Conservation (phyloP, 2,113 vertebrate species). For the Elephas maximus region DNA sequence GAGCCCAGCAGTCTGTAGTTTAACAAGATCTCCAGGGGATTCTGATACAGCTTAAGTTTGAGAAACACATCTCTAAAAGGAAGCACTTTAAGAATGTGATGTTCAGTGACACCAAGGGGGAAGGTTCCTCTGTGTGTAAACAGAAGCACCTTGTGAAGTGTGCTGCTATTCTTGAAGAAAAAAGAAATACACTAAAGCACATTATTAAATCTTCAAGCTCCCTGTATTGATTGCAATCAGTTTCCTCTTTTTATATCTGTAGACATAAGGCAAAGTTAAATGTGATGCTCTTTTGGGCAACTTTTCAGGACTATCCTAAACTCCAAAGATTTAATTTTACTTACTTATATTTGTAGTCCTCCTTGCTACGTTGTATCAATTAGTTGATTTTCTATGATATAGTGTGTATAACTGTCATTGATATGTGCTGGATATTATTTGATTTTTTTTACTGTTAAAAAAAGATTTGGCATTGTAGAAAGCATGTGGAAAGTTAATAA, state of each 20-base stretch:
- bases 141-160: background rate
- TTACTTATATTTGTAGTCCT: background rate
- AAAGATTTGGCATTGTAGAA: constrained; percentile 26
- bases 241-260: background rate
- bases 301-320: constrained; percentile 25
- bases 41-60: background rate
- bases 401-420: background rate
- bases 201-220: background rate
- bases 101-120: background rate
- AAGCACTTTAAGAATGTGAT: background rate
- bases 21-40: background rate
- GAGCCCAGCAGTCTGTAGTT: background rate
- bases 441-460: background rate
- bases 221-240: background rate
- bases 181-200: background rate
- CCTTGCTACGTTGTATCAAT: background rate
- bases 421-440: background rate
- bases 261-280: background rate
- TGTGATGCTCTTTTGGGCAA: background rate
- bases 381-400: background rate
- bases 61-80: background rate
- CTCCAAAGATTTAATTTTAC: background rate
- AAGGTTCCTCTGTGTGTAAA: background rate
- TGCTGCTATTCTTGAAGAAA: background rate
- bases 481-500: constrained; percentile 3